phyloP scores from a whole-genome alignment of 2,888 invertebrate genomes.

The Platynereis dumerilii region DNA sequence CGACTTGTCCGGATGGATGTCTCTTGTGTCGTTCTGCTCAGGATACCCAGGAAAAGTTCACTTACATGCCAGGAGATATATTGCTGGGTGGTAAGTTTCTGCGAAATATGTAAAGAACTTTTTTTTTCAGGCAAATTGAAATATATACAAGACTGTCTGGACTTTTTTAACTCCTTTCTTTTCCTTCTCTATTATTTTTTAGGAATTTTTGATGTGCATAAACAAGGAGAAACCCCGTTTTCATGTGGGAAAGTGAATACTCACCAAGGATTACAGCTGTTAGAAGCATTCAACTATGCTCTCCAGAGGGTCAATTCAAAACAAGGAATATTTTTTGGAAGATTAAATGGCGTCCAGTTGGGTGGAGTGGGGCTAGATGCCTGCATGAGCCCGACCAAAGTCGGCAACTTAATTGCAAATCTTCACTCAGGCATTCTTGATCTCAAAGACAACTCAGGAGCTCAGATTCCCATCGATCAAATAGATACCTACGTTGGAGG shows the following conservation, averaged over 20 bases:
- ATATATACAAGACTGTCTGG: too few species aligned
- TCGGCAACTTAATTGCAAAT: slow-evolving; percentile 56
- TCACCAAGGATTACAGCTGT: slow-evolving; percentile 52
- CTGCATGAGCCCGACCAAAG: slow-evolving; percentile 50
- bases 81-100: slow-evolving; percentile 49
- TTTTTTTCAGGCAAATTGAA: too few species aligned
- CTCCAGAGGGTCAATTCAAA: slow-evolving; percentile 51
- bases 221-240: slow-evolving; percentile 44
- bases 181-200: slow-evolving; percentile 27
- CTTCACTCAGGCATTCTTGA: slow-evolving; percentile 41
- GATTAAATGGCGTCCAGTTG: slow-evolving; percentile 46
- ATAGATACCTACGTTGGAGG: slow-evolving; percentile 52
- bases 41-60: slow-evolving; percentile 10
- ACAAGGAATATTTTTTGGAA: slow-evolving; percentile 48
- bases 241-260: slow-evolving; percentile 53
- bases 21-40: slow-evolving; percentile 10
- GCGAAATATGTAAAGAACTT: too few species aligned
- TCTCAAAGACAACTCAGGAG: slow-evolving; percentile 9
- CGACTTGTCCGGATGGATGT: slow-evolving; percentile 40
- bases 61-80: slow-evolving; percentile 50
- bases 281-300: slow-evolving; percentile 59
- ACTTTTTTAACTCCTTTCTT: too few species aligned
- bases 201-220: slow-evolving; percentile 59
- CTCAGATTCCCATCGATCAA: slow-evolving; percentile 38
- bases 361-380: slow-evolving; percentile 56